Conservation (phyloP, 2,113 vertebrate genomes). For the Oryzias melastigma region DNA sequence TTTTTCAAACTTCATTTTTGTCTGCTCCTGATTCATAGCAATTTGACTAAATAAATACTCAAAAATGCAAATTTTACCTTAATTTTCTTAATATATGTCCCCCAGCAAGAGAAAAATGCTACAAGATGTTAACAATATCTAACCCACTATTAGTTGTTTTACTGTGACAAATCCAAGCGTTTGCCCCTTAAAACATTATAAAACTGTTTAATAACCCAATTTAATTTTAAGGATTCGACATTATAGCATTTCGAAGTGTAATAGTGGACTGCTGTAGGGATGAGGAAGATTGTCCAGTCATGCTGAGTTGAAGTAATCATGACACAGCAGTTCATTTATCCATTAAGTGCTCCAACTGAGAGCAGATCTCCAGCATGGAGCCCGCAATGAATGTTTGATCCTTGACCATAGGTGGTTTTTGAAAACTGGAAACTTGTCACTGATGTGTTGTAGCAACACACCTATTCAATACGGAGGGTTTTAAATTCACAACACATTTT, state of each 20-base stretch:
- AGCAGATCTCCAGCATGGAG: constrained; percentile 39
- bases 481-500: constrained; percentile 13
- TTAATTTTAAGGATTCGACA: no score
- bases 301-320: constrained; percentile 28
- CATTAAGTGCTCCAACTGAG: constrained; percentile 62
- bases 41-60: no score
- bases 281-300: constrained; percentile 17
- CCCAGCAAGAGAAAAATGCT: no score
- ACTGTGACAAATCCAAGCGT: not conserved
- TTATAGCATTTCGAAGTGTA: not conserved
- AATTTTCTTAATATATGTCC: no score
- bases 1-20: no score
- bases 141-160: not conserved
- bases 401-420: constrained; percentile 33
- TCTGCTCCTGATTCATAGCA: no score
- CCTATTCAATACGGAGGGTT: not conserved
- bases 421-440: constrained; percentile 21
- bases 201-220: no score
- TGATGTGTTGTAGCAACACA: constrained; percentile 6
- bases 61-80: no score
- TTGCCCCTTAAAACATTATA: no score
- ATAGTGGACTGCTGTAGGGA: not conserved
- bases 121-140: not conserved
- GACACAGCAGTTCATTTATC: constrained; percentile 53
- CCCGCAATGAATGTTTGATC: constrained; percentile 65